phyloP scores from a whole-genome alignment of 2,113 vertebrate genomes.

The Rattus rattus region DNA sequence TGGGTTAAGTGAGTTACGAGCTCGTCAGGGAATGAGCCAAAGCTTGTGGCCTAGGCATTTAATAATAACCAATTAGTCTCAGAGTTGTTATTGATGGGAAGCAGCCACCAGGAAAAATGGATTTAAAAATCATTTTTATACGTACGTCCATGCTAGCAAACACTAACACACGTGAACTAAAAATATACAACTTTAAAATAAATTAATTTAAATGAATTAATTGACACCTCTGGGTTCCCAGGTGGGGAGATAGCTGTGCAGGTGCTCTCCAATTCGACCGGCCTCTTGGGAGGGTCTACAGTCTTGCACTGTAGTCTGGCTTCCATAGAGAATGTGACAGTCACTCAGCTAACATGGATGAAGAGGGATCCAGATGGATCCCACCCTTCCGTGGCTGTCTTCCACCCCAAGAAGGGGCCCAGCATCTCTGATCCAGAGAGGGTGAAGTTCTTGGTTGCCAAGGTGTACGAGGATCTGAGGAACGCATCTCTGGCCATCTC shows the following conservation, averaged over 20 bases:
- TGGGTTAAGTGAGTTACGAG: too few relatives aligned
- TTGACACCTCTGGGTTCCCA: background rate
- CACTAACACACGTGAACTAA: background rate
- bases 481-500: background rate
- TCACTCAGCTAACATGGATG: background rate
- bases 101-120: too few relatives aligned
- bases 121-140: too few relatives aligned
- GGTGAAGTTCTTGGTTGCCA: background rate
- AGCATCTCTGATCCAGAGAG: background rate
- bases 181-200: background rate
- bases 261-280: background rate
- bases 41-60: too few relatives aligned
- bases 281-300: background rate
- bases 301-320: background rate
- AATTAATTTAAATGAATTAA: background rate
- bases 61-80: too few relatives aligned
- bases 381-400: background rate
- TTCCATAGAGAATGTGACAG: fast-evolving
- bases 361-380: background rate
- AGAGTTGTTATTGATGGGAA: too few relatives aligned
- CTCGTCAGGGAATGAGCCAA: too few relatives aligned
- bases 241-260: background rate
- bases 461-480: too few relatives aligned
- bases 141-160: background rate
- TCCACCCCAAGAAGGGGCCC: background rate